These are phyloP conservation scores for Boulengeromyrus knoepffleri DNA, from an alignment of 2,113 vertebrate species.

Conservation along the genomic window DNA sequence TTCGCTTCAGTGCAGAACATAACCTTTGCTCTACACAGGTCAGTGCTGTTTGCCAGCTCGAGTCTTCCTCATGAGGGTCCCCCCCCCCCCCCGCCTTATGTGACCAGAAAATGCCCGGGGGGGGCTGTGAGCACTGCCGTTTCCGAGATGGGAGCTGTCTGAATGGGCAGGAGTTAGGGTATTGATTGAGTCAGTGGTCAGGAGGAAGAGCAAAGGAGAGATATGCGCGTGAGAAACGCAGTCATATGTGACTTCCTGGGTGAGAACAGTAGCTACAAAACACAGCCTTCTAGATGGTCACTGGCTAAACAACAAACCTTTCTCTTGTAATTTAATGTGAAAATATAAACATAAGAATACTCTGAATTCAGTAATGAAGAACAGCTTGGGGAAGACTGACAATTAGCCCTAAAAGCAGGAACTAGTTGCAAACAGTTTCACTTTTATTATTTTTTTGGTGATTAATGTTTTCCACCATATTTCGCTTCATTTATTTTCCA, in stretches of 20 bases:
- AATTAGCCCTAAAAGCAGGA: neutral
- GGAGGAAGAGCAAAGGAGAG: neutral
- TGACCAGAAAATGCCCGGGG: constrained; percentile 20
- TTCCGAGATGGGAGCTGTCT: neutral
- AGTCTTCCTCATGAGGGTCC: neutral
- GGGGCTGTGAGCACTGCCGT: neutral
- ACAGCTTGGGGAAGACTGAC: neutral
- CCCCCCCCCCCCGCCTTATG: neutral
- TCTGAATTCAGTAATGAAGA: neutral
- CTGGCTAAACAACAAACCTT: neutral
- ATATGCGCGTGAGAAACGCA: neutral
- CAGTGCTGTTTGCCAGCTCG: constrained; percentile 12
- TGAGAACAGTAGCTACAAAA: neutral
- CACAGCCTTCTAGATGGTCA: neutral
- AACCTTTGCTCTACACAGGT: constrained; percentile 13
- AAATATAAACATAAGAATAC: neutral
- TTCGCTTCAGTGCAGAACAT: neutral
- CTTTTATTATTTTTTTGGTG: neutral
- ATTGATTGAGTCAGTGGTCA: neutral
- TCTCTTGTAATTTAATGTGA: neutral
- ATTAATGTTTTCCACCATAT: neutral
- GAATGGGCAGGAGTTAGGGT: neutral
- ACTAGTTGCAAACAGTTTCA: neutral
- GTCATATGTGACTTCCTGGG: neutral
- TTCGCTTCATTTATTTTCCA: neutral